Base-by-base conservation (phyloP, 1,140 invertebrate genomes). In the Neodiprion pinetum region DNA sequence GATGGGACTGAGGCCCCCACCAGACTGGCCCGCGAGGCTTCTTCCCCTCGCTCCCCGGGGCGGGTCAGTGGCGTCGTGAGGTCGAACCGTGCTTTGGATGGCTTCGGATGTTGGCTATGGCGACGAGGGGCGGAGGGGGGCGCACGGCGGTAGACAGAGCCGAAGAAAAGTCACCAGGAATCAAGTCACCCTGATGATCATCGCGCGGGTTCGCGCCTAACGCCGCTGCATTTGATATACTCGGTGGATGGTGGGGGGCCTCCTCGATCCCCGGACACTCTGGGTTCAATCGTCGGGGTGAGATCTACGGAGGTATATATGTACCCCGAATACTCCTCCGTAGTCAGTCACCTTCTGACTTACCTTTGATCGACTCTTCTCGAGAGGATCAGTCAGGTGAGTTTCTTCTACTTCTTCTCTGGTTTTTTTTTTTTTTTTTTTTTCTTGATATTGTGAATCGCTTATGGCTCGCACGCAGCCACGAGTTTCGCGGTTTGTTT, bases 271-370 rank as follows among this genome's bases (percentile, higher is more conserved):
- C 28, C 28, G 28, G 28, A 40, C 28, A 40, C 28, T 40, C 28
- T 40, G 28, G 28, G 28, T 40, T 40, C 28, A 40, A 40, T 40
- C 11, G 78, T 77, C 75, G 78, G 82, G 81, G 82, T 84, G 82
- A 78, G 79, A 79, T 81, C 72, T 78, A 73, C 78, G 77, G 79
- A 81, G 81, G 79, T 87, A 87, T 87, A 87, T 86, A 87, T 86
- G 79, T 80, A 84, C 83, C 82, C 80, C 74, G 81, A 77, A 75
- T 14, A 84, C 78, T 85, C 81, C 81, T 85, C 79, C 80, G 83
- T 80, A 81, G 86, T 85, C 86, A 87, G 86, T 87, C 84, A 85
- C 80, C 78, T 80, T 76, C 81, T 82, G 84, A 83, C 85, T 86
- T 85, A 80, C 77, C 82, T 79, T 80, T 75, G 76, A 81, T 77